These are phyloP conservation scores for Fratercula arctica DNA, from an alignment of 2,797 vertebrate species.

Conservation along the genomic window DNA sequence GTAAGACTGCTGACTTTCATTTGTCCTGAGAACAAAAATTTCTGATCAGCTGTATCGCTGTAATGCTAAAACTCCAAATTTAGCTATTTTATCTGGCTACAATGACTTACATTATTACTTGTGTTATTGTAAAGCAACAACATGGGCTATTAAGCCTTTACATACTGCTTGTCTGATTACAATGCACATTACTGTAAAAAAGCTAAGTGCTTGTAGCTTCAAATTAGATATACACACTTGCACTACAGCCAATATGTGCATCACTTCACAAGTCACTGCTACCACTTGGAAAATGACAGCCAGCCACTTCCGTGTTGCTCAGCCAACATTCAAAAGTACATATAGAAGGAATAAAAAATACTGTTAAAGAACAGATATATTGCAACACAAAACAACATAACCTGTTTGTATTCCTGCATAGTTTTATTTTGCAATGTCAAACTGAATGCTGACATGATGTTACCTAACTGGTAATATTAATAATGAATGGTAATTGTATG, in stretches of 20 bases:
- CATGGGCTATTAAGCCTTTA: neutral
- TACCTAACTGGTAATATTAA: neutral
- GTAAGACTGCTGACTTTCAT: neutral
- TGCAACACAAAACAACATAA: neutral
- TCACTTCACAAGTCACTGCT: neutral
- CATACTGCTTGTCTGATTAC: neutral
- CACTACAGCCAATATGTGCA: neutral
- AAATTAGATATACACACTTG: neutral
- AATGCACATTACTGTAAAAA: neutral
- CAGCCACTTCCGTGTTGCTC: neutral
- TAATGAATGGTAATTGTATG: neutral
- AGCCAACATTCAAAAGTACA: neutral
- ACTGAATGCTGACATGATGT: neutral
- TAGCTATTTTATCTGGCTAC: neutral
- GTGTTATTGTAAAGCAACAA: neutral
- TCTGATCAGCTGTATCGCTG: neutral
- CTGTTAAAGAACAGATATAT: neutral
- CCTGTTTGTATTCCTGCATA: neutral
- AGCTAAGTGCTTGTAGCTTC: neutral
- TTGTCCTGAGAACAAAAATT: neutral
- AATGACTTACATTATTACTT: neutral
- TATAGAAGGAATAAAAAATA: neutral
- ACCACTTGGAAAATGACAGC: neutral
- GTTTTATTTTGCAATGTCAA: neutral
- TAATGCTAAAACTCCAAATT: neutral